Evolutionary conservation across 2,888 invertebrate genomes (phyloP).

Genomic region (Ornithoptera alexandrae): DNA sequence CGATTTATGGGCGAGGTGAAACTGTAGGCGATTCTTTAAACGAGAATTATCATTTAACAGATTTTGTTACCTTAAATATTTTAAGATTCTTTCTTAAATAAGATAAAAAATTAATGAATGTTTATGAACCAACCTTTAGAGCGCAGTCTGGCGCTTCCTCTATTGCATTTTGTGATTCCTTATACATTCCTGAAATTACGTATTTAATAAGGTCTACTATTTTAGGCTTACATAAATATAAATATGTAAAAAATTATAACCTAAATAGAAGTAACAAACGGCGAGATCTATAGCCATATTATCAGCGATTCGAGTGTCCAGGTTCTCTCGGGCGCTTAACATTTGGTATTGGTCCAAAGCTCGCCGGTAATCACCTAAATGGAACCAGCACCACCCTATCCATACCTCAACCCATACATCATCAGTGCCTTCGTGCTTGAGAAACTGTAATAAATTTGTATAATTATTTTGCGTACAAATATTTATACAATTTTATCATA

Average conservation of each 20-base stretch:
- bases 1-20: constrained; percentile 96
- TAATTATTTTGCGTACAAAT: not conserved
- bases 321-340: constrained; percentile 53
- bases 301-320: constrained; percentile 76
- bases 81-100: too few relatives aligned
- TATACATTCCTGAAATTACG: constrained; percentile 78
- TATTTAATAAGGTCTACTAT: not conserved
- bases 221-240: not conserved
- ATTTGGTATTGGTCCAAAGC: constrained; percentile 86
- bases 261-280: constrained; percentile 97
- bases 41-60: not conserved
- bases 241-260: constrained; percentile 49
- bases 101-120: not conserved
- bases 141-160: constrained; percentile 84
- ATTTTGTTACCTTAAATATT: not conserved
- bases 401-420: constrained; percentile 84
- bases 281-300: constrained; percentile 90
- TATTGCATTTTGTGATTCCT: constrained; percentile 82
- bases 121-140: constrained; percentile 65
- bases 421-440: constrained; percentile 63
- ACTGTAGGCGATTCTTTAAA: constrained; percentile 87
- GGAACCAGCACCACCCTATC: constrained; percentile 97
- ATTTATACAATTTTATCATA: not conserved
- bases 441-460: constrained; percentile 48
- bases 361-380: constrained; percentile 94